A percentile compares a stretch with the other conserved stretches of the same genome.
phyloP scores from a whole-genome alignment of 92 coral and sea anemone genomes.

The Scolanthus callimorphus region DNA sequence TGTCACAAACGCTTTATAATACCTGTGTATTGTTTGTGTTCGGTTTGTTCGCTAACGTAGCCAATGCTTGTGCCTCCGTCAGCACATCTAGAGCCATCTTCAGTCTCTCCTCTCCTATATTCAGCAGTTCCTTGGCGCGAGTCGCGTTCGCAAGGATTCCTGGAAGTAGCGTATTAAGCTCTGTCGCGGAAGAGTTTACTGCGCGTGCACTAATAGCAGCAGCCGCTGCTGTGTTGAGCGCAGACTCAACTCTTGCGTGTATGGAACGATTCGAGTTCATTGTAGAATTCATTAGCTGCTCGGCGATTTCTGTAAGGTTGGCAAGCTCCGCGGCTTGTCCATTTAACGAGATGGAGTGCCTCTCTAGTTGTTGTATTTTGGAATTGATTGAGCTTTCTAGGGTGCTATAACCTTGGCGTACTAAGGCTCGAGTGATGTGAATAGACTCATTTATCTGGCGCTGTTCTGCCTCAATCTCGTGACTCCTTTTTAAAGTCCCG shows the following conservation, averaged over 20 bases:
- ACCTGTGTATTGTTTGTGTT: conserved; percentile 41
- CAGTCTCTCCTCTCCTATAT: conserved; percentile 34
- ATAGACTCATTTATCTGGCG: background rate
- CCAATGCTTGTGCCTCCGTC: conserved; percentile 39
- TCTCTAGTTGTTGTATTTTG: background rate
- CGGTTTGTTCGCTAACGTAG: conserved; percentile 18
- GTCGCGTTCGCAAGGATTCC: conserved; percentile 51
- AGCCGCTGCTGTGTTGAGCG: conserved; percentile 13
- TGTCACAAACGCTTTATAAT: too few relatives aligned
- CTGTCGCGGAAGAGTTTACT: conserved; percentile 11
- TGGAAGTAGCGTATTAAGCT: conserved; percentile 23
- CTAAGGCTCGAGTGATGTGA: background rate
- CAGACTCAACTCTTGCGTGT: conserved; percentile 19
- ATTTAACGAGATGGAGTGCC: background rate
- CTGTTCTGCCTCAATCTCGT: background rate
- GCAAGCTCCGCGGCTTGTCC: background rate
- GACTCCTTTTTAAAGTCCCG: conserved; percentile 1
- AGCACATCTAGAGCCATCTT: conserved; percentile 45
- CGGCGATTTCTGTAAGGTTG: conserved; percentile 19
- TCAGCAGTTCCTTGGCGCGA: conserved; percentile 33
- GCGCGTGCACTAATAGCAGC: conserved; percentile 36
- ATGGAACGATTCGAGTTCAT: conserved; percentile 33
- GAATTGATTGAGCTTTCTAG: conserved; percentile 1
- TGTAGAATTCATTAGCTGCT: conserved; percentile 40
- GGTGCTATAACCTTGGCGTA: conserved; percentile 6